A percentile compares a stretch with the other conserved stretches of the same genome.
Evolutionary conservation across 2,888 invertebrate genomes (phyloP).

Genomic region (Tipula confusa): DNA sequence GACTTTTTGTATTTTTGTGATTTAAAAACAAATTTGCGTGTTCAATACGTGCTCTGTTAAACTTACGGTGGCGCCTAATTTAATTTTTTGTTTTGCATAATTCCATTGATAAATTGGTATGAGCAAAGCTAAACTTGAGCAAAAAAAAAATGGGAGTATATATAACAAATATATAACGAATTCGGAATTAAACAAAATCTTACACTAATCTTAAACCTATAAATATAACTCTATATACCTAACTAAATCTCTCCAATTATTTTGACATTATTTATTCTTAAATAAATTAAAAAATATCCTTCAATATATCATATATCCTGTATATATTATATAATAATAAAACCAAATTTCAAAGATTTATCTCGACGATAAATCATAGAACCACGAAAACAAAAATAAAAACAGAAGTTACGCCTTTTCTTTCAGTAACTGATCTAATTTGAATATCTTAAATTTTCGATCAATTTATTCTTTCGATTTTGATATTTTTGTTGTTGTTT

Average conservation of each 20-base stretch:
- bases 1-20: background rate
- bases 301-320: background rate
- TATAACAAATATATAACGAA: too few relatives aligned
- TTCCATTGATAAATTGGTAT: background rate
- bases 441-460: constrained; percentile 30
- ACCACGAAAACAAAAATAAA: background rate
- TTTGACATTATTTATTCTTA: too few relatives aligned
- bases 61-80: constrained; percentile 6
- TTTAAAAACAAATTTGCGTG: background rate
- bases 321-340: too few relatives aligned
- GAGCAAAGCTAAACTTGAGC: too few relatives aligned
- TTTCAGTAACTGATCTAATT: constrained; percentile 31
- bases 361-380: constrained; percentile 15
- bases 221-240: too few relatives aligned
- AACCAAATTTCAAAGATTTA: constrained; percentile 14
- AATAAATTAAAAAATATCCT: too few relatives aligned
- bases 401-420: constrained; percentile 30
- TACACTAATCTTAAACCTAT: too few relatives aligned
- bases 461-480: constrained; percentile 27
- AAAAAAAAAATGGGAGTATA: too few relatives aligned
- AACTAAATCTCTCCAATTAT: too few relatives aligned
- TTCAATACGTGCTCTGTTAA: background rate
- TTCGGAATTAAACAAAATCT: too few relatives aligned
- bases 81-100: background rate
- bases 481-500: background rate